Conservation (phyloP, 2,797 vertebrate species). For the Notolabrus celidotus region DNA sequence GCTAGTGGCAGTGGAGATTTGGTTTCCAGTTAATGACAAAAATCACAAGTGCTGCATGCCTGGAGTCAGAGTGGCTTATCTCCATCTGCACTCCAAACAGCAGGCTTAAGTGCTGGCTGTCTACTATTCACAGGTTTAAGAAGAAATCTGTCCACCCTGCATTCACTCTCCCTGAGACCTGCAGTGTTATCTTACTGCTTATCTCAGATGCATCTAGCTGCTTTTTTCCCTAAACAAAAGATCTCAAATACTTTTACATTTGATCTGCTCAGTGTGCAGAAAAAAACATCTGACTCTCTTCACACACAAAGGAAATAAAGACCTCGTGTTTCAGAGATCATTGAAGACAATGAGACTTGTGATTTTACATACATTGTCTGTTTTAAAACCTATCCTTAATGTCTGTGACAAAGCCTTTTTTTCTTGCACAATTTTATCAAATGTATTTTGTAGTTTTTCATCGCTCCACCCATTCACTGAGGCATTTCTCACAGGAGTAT, state of each 20-base stretch:
- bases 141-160: conserved; percentile 60
- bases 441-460: conserved; percentile 33
- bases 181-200: conserved; percentile 67
- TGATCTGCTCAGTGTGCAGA: conserved; percentile 36
- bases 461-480: conserved; percentile 31
- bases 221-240: conserved; percentile 43
- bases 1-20: conserved; percentile 33
- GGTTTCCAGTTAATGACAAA: conserved; percentile 31
- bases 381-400: not conserved
- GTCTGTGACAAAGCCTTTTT: conserved; percentile 8
- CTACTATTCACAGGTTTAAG: conserved; percentile 72
- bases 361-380: not conserved
- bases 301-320: conserved; percentile 33
- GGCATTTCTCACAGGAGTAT: conserved; percentile 63
- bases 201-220: conserved; percentile 61
- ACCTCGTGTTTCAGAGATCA: not conserved
- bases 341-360: not conserved
- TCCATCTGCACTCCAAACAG: conserved; percentile 73
- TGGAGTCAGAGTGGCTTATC: conserved; percentile 79
- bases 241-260: conserved; percentile 42
- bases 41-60: conserved; percentile 60
- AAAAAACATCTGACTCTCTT: conserved; percentile 26
- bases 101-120: conserved; percentile 74
- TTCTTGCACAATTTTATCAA: not conserved
- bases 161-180: conserved; percentile 41